Base-by-base conservation (phyloP, 35 echinoderm and acorn worm genomes). In the Apostichopus californicus region DNA sequence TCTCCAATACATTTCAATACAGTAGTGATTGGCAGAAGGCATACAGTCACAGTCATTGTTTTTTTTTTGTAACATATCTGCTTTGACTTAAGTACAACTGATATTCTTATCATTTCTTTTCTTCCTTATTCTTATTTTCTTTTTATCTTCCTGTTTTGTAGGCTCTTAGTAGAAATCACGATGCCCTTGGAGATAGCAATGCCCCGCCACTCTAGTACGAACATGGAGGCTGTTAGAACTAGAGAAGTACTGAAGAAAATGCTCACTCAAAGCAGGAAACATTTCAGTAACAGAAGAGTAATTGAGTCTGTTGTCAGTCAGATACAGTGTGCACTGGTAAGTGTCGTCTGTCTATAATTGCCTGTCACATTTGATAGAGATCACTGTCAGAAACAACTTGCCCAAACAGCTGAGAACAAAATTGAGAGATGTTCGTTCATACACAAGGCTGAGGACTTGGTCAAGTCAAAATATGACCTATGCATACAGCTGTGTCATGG, bases 171-270 rank as follows among this genome's bases (percentile, higher is more conserved):
- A 71, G 64, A 87, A 54, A 14, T 87, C 6, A 17, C 57, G 22
- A 63, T 87, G 86, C 86, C 86, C 24, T 14, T 87, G 23, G 86
- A 87, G 57, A 87, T 87, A 15, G 64, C 64, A 5, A 63, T 87
- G 57, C 86, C 86, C 8, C 23, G 55, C 23, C 11, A 87, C 25
- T 8, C 86, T 25, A 17, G 54, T 52, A 59, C 28, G 12, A 87
- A 71, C 20, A 87, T 10, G 64, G 86, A 87, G 57, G 64, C 59
- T 59, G 25, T 10, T 8, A 24, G 64, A 15, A 59, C 86, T 20
- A 21, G 86, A 57, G 86, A 87, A 8, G 57, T 24, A 7, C 61
- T 59, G 57, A 87, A 57, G 9, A 87, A 57, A 18, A 87, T 87
- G 86, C 86, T 87, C 5, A 58, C 23, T 9, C 25, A 25, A 24